Evolutionary conservation across 2,113 vertebrate species (phyloP), one percentile per base, ranked within the genome.

Genomic region (Chaenogobius annularis): DNA sequence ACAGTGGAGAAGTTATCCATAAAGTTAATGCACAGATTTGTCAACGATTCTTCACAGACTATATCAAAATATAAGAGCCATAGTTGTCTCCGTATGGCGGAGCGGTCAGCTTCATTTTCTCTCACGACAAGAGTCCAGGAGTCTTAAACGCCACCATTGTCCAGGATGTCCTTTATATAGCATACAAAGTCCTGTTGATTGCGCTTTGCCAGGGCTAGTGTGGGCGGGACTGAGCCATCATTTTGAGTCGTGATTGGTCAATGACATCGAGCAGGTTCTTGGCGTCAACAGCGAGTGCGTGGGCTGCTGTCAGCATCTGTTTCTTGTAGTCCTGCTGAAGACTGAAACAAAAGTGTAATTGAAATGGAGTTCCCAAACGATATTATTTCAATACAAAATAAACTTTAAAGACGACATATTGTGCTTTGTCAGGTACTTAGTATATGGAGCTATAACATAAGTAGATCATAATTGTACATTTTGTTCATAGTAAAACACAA

Each of bases 291-390:
- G 98, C 98, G 64, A 99, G 93, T 0, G 98, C 98, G 2, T 99
- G 98, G 6, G 98, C 98, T 0, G 98, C 98, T 0, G 98, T 99
- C 75, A 99, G 91, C 98, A 99, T 99, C 74, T 99, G 98, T 85
- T 98, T 99, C 77, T 99, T 99, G 87, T 99, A 98, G 85, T 99
- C 98, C 90, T 99, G 97, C 93, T 99, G 98, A 54, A 99, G 93
- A 86, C 96, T 99, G 81, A 0, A 95, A 94, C 35, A 63, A 17
- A 10, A 47, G 63, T 23, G 11, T 7, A 22, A 20, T 47, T 63
- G n/a, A n/a, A n/a, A n/a, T n/a, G n/a, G n/a, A 66, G 37, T 65
- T 0, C 37, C 17, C 17, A 40, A 11, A 48, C 13, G 4, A 19
- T 17, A 50, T 50, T 50, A 50, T 6, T 50, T 50, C 15, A 17